A percentile compares a stretch with the other conserved stretches of the same genome.
These are phyloP conservation scores for Entomobrya proxima DNA, from an alignment of 2,888 invertebrate species.

Conservation along the genomic window DNA sequence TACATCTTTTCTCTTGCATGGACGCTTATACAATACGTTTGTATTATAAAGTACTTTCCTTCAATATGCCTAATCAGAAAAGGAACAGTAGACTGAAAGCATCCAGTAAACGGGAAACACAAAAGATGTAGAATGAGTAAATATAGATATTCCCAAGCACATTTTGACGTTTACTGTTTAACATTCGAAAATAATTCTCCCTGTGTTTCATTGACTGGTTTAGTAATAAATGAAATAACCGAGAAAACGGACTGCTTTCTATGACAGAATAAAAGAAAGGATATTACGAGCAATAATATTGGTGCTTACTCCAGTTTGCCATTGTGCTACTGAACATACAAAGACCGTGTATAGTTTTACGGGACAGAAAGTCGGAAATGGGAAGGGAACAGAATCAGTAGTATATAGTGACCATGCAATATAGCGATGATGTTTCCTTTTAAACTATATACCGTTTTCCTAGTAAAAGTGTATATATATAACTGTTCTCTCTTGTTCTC, in stretches of 20 bases:
- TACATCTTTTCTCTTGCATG: neutral
- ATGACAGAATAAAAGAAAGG: conserved; percentile 21
- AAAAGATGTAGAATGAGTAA: neutral
- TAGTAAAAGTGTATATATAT: neutral
- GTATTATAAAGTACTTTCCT: neutral
- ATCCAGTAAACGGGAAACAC: neutral
- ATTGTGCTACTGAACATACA: neutral
- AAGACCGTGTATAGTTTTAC: neutral
- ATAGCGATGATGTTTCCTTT: conserved; percentile 1
- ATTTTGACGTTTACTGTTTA: conserved; percentile 33
- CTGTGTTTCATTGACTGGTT: conserved; percentile 42
- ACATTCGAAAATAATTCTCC: neutral
- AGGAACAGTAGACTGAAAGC: neutral
- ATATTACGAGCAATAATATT: conserved; percentile 37
- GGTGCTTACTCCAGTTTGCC: neutral
- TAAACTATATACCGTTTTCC: neutral
- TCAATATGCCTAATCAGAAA: neutral
- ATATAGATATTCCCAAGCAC: conserved; percentile 28
- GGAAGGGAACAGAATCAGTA: conserved; percentile 29
- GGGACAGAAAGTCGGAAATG: neutral
- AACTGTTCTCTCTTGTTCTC: conserved; percentile 2
- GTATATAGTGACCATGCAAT: neutral
- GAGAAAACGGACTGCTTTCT: conserved; percentile 45
- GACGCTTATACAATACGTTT: neutral
- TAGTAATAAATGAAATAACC: conserved; percentile 55